A percentile compares a stretch with the other conserved stretches of the same genome.
These are phyloP conservation scores for Lasioglossum albipes DNA, from an alignment of 1,140 invertebrate species.

Conservation along the genomic window DNA sequence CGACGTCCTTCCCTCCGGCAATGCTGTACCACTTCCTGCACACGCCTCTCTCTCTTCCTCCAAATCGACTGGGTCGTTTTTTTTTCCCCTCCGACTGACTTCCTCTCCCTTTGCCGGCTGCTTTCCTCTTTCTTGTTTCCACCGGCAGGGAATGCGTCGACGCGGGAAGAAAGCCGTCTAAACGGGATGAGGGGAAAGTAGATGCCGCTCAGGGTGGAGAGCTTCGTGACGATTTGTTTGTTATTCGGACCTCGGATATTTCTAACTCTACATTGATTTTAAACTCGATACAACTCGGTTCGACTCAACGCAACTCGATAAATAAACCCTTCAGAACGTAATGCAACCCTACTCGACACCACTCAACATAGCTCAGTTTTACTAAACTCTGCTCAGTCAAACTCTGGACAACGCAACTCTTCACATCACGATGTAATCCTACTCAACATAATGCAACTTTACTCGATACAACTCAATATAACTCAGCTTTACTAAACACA, in stretches of 20 bases:
- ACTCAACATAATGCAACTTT: too few species aligned
- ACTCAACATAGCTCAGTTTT: too few species aligned
- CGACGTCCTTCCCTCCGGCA: constrained; percentile 75
- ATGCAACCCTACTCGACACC: too few species aligned
- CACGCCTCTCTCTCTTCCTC: constrained; percentile 35
- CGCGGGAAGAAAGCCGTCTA: constrained; percentile 69
- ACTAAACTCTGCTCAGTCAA: too few species aligned
- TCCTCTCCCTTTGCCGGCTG: constrained; percentile 30
- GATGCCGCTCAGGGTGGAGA: constrained; percentile 24
- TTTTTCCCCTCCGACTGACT: constrained; percentile 1
- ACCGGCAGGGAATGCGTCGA: constrained; percentile 46
- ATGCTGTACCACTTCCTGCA: constrained; percentile 70
- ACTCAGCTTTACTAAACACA: too few species aligned
- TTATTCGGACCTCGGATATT: not conserved
- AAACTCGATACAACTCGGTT: too few species aligned
- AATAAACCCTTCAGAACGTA: too few species aligned
- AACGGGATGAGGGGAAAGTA: constrained; percentile 66
- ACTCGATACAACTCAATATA: too few species aligned
- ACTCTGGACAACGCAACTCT: too few species aligned
- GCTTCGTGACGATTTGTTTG: not conserved
- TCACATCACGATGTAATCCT: too few species aligned
- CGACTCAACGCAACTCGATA: too few species aligned
- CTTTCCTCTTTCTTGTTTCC: constrained; percentile 43
- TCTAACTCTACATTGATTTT: too few species aligned
- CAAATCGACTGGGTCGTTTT: constrained; percentile 21